A percentile compares a stretch with the other conserved stretches of the same genome.
phyloP scores from a whole-genome alignment of 2,888 invertebrate species.

The Villa cingulata region DNA sequence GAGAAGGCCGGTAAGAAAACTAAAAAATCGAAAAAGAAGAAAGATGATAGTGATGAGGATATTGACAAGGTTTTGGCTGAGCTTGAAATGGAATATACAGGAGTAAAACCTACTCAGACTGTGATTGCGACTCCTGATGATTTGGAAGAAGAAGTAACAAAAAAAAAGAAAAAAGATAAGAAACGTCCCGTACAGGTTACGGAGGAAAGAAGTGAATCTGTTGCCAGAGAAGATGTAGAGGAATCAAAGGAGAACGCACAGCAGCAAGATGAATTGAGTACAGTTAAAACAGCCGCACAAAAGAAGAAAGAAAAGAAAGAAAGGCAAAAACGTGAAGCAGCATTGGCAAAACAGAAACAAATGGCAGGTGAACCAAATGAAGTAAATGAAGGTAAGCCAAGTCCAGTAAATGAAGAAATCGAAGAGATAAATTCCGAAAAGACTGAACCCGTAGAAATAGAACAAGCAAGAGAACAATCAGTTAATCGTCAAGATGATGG shows the following conservation, averaged over 20 bases:
- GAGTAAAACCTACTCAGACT: constrained; percentile 39
- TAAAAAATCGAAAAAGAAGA: constrained; percentile 58
- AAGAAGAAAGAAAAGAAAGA: constrained; percentile 85
- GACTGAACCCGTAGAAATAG: constrained; percentile 5
- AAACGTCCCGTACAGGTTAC: neutral
- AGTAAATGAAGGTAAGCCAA: constrained; percentile 21
- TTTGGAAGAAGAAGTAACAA: constrained; percentile 31
- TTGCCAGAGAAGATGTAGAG: constrained; percentile 27
- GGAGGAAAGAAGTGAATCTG: constrained; percentile 11
- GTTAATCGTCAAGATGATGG: constrained; percentile 19
- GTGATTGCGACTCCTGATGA: constrained; percentile 25
- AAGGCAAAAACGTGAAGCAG: constrained; percentile 57
- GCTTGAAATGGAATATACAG: constrained; percentile 66
- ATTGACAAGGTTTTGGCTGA: constrained; percentile 73
- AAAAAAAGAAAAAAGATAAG: constrained; percentile 23
- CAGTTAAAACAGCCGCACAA: constrained; percentile 69
- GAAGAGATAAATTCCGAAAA: constrained; percentile 13
- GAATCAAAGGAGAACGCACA: constrained; percentile 31
- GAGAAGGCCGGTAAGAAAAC: constrained; percentile 49
- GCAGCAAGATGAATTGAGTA: constrained; percentile 36
- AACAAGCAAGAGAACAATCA: constrained; percentile 37
- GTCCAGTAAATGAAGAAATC: constrained; percentile 13
- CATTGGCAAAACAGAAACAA: constrained; percentile 32
- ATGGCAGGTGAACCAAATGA: constrained; percentile 28
- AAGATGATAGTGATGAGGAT: constrained; percentile 63